Base-by-base conservation (phyloP, 2,888 invertebrate species). In the Luperina nickerlii region DNA sequence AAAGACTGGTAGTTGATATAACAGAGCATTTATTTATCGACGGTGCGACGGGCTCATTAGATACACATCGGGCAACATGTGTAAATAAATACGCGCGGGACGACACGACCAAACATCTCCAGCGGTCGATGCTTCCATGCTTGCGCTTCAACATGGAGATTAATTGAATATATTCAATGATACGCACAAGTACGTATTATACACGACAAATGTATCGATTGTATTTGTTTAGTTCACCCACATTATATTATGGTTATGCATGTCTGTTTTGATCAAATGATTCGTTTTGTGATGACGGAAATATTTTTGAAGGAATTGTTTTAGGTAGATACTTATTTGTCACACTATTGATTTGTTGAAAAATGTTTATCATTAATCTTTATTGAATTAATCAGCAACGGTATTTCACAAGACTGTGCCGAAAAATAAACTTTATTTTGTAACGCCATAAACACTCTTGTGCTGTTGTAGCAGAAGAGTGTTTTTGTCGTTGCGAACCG, bases 1-100 rank as follows among this genome's bases (percentile, higher is more conserved):
- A 94, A 96, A 96, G 96, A 95, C 95, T 94, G 95, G 95, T 96
- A 96, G 96, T 96, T 94, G 95, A 90, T 95, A 93, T 94, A 94
- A 94, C 95, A 93, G 94, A 84, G 91, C 92, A 91, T 92, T 93
- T 95, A 93, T 96, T 95, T 94, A 93, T 93, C 86, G 90, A 93
- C 93, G 83, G 79, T 85, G 88, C 93, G 92, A 90, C 93, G 91
- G 91, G 92, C 95, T 96, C 96, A 96, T 96, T 95, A 95, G 93
- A 95, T 94, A 95, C 94, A 96, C 96, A 95, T 95, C 94, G 92
- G 88, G 90, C 89, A 92, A 96, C 96, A 96, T 94, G 93, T 95
- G 96, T 96, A 95, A 94, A 96, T 95, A 96, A 95, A 96, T 95
- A 96, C 92, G 92, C 86, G 90, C 90, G 86, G 72, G 92, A 92